phyloP scores from a whole-genome alignment of 2,797 vertebrate genomes.

The Enteromius radiatus region DNA sequence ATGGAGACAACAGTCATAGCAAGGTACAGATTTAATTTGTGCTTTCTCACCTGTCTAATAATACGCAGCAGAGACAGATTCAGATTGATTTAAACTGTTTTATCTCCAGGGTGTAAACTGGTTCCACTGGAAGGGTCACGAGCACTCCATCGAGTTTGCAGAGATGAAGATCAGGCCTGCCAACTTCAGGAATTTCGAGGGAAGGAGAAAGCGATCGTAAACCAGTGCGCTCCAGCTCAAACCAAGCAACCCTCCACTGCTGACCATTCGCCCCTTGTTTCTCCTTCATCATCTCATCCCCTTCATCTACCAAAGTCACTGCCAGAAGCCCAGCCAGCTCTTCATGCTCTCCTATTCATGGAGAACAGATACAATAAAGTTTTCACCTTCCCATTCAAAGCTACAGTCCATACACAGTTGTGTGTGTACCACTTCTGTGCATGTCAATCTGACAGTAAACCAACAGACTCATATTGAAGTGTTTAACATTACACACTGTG shows the following conservation, averaged over 20 bases:
- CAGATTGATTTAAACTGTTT: not conserved
- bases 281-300: constrained; percentile 57
- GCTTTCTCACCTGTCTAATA: not conserved
- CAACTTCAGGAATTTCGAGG: constrained; percentile 94
- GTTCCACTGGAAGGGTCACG: constrained; percentile 98
- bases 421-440: constrained; percentile 58
- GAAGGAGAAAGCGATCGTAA: constrained; percentile 91
- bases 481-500: constrained; percentile 49
- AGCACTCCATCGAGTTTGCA: constrained; percentile 92
- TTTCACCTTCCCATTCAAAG: constrained; percentile 40
- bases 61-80: not conserved
- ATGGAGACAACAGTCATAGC: constrained; percentile 93
- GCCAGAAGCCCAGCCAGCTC: constrained; percentile 67
- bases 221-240: constrained; percentile 6
- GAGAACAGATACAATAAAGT: constrained; percentile 48
- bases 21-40: constrained; percentile 80
- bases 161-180: constrained; percentile 96
- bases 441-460: constrained; percentile 60
- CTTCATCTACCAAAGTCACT: constrained; percentile 81
- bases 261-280: constrained; percentile 57
- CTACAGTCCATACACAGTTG: constrained; percentile 33
- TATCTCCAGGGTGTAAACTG: constrained; percentile 89
- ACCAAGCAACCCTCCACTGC: constrained; percentile 40
- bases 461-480: constrained; percentile 60
- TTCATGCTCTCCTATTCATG: constrained; percentile 19